These are phyloP conservation scores for Seriola rivoliana DNA, from an alignment of 2,113 vertebrate genomes.

Conservation along the genomic window DNA sequence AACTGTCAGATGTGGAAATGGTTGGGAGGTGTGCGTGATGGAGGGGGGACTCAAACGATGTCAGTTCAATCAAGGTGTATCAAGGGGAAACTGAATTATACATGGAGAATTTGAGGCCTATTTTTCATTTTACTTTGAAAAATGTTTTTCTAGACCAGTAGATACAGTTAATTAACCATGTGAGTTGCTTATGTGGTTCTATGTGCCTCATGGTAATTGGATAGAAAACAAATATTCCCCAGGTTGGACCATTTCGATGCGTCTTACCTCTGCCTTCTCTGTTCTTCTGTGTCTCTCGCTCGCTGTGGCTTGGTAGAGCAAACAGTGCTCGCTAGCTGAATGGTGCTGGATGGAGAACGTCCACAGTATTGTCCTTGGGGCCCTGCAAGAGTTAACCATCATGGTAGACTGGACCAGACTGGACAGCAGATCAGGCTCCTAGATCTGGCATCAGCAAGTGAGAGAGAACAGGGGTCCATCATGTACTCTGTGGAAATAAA, in stretches of 20 bases:
- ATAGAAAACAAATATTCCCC: conserved; percentile 24
- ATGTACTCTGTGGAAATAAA: conserved; percentile 34
- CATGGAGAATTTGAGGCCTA: conserved; percentile 7
- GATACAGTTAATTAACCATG: conserved; percentile 14
- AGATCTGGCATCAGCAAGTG: conserved; percentile 45
- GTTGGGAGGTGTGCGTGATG: conserved; percentile 49
- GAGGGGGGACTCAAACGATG: conserved; percentile 10
- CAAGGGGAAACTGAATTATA: conserved; percentile 21
- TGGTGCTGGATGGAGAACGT: neutral
- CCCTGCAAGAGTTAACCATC: conserved; percentile 38
- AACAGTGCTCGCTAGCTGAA: conserved; percentile 30
- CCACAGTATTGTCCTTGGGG: conserved; percentile 34
- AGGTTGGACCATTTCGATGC: neutral
- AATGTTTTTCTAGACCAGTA: neutral
- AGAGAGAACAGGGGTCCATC: conserved; percentile 42
- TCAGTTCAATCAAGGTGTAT: conserved; percentile 60
- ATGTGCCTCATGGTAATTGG: neutral
- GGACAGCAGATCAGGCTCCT: conserved; percentile 32
- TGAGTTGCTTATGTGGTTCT: neutral
- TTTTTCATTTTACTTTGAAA: conserved; percentile 32
- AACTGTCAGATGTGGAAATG: conserved; percentile 75
- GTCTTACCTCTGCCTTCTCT: neutral
- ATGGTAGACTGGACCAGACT: conserved; percentile 30
- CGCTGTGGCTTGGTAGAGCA: neutral
- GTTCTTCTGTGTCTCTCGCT: neutral